Evolutionary conservation across 1,140 invertebrate genomes (phyloP).

Genomic region (Nasonia vitripennis): DNA sequence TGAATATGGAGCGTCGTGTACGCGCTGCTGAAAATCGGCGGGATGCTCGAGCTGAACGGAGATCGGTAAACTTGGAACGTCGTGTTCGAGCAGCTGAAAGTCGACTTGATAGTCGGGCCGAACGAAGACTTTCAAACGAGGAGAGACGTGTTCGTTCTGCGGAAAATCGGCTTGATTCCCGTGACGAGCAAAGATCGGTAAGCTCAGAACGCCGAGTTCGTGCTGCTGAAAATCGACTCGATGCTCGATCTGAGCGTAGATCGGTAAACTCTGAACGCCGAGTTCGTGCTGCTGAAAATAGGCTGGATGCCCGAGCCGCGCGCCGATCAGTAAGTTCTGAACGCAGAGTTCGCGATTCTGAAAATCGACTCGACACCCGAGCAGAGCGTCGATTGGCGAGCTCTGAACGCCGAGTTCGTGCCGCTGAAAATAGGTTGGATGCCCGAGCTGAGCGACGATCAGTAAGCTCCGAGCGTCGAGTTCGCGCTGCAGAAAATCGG

Average conservation of each 20-base stretch:
- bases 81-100: background rate
- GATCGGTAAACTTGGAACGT: background rate
- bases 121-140: background rate
- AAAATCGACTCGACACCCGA: background rate
- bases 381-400: background rate
- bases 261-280: background rate
- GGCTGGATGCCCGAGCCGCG: background rate
- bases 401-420: background rate
- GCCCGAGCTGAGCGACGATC: background rate
- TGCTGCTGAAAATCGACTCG: background rate
- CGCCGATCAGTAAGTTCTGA: background rate
- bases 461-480: background rate
- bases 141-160: background rate
- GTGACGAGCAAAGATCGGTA: background rate
- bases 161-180: background rate
- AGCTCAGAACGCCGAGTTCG: background rate
- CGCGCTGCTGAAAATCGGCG: background rate
- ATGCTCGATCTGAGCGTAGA: background rate
- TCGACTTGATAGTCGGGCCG: background rate
- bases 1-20: background rate
- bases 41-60: background rate
- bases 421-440: background rate
- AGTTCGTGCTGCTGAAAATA: background rate
- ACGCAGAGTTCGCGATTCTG: background rate
- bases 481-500: background rate